Evolutionary conservation across 2,797 vertebrate genomes (phyloP).

Genomic region (Nyctalus aviator): DNA sequence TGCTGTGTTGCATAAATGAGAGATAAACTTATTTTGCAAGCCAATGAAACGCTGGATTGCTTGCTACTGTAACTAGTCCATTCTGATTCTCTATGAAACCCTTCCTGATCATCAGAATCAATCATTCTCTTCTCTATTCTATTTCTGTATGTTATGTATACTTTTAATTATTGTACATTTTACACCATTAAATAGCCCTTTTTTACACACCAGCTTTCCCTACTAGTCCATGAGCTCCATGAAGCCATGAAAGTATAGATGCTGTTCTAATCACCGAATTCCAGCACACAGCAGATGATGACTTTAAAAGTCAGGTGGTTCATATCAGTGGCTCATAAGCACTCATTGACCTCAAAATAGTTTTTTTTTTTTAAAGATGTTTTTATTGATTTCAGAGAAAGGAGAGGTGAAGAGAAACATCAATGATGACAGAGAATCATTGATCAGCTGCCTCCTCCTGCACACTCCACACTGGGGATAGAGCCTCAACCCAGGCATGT

Average conservation of each 20-base stretch:
- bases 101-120: neutral
- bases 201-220: neutral
- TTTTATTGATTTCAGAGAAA: too few species aligned
- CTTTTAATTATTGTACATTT: neutral
- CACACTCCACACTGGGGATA: too few species aligned
- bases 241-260: neutral
- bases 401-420: too few species aligned
- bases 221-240: neutral
- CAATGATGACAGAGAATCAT: too few species aligned
- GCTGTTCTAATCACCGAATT: slow-evolving; percentile 8
- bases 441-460: too few species aligned
- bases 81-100: slow-evolving; percentile 37
- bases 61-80: neutral
- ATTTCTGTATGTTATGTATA: neutral
- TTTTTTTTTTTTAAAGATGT: neutral
- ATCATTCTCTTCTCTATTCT: slow-evolving; percentile 3
- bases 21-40: slow-evolving; percentile 34
- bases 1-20: neutral
- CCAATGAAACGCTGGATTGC: neutral
- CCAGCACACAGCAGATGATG: neutral
- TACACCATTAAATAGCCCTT: neutral
- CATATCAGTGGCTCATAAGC: neutral
- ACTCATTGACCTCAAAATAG: neutral
- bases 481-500: too few species aligned
- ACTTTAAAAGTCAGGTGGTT: slow-evolving; percentile 26